Base-by-base conservation (phyloP, 2,113 vertebrate species). In the Oophaga pumilio region DNA sequence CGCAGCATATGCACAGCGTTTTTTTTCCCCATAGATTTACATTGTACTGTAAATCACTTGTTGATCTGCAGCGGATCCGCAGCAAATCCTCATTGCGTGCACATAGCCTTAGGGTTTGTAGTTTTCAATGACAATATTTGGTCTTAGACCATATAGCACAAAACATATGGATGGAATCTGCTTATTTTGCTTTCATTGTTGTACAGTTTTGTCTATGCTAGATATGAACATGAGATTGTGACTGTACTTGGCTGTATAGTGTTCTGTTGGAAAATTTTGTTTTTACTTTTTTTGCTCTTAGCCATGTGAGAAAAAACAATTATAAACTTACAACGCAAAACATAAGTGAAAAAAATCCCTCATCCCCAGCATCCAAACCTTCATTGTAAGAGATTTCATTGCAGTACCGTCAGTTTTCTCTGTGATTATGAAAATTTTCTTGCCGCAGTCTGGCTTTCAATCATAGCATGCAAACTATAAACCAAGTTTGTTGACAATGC, bases 401-500 rank as follows among this genome's bases (percentile, higher is more conserved):
- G 85, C 24, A 57, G 76, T 24, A n/a, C 52, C 60, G 24, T 8
- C 52, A 52, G 43, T 43, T 59, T 71, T 79, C 50, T 50, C 14
- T 15, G 26, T 22, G 14, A 80, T 79, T 79, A 79, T 28, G 14
- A 57, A 73, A 87, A 80, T 13, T 14, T 8, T 33, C 33, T 33
- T 73, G 26, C 24, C 62, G 53, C 18, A 74, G 52, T 68, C 64
- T 73, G 12, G 22, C 68, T 10, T 79, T 26, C 76, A 59, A 59
- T 81, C 64, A 60, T 56, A 73, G 52, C 28, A 26, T 49, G 50
- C 18, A 59, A 57, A 71, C 62, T 71, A 59, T 57, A 73, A 81
- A 60, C 57, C 18, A 87, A 87, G 64, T 33, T 56, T 71, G 28
- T 71, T 87, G 85, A 80, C 60, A 78, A 56, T 53, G n/a, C 24